A percentile compares a stretch with the other conserved stretches of the same genome.
Evolutionary conservation across 1,140 invertebrate genomes (phyloP).

Genomic region (Papilio helenus): DNA sequence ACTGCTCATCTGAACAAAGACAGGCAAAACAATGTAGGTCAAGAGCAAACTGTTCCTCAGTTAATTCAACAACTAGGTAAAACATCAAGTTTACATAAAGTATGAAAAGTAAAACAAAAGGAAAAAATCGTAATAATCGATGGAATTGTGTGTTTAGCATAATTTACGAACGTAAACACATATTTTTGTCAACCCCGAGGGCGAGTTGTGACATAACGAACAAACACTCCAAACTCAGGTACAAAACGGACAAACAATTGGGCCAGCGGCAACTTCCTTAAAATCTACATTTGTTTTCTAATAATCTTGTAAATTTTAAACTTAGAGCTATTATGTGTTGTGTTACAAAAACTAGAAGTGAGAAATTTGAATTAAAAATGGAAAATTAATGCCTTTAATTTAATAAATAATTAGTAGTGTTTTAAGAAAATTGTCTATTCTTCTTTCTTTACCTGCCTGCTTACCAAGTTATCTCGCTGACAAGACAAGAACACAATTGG

Average conservation of each 20-base stretch:
- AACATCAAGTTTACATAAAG: neutral
- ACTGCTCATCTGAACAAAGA: too few relatives aligned
- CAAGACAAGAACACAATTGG: neutral
- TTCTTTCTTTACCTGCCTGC: neutral
- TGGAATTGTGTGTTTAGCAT: neutral
- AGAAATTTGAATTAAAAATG: too few relatives aligned
- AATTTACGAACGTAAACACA: conserved; percentile 26
- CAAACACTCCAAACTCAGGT: neutral
- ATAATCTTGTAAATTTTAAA: neutral
- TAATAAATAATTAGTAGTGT: neutral
- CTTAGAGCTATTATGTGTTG: neutral
- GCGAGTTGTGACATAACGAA: neutral
- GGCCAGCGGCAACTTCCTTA: neutral
- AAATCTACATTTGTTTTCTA: neutral
- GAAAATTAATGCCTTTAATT: neutral
- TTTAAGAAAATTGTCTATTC: neutral
- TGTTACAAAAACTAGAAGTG: neutral
- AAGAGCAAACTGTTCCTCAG: too few relatives aligned
- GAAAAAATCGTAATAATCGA: neutral
- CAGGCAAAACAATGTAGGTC: too few relatives aligned
- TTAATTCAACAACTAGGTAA: too few relatives aligned
- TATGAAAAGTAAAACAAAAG: neutral
- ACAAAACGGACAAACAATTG: neutral
- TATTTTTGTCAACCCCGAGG: conserved; percentile 11
- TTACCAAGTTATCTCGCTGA: neutral